A percentile compares a stretch with the other conserved stretches of the same genome.
Conservation (phyloP, 2,797 vertebrate genomes). For the Urocyon cinereoargenteus region DNA sequence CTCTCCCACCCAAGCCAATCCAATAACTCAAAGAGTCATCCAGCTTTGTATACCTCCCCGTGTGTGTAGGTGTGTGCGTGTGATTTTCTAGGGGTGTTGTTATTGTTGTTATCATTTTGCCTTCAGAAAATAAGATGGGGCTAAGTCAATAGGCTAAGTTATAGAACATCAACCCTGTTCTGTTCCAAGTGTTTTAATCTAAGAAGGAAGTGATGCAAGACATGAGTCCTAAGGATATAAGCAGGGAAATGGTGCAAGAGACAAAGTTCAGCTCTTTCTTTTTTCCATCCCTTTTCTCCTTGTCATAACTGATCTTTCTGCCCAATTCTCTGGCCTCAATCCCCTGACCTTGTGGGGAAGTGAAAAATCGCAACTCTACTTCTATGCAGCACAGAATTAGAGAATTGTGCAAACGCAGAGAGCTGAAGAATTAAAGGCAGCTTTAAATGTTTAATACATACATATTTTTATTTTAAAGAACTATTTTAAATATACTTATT, state of each 20-base stretch:
- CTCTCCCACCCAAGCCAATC: neutral
- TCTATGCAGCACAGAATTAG: neutral
- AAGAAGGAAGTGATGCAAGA: neutral
- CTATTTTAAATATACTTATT: conserved; percentile 28
- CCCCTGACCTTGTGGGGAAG: neutral
- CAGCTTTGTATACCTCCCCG: neutral
- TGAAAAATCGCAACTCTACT: neutral
- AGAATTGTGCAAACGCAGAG: neutral
- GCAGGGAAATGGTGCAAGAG: neutral
- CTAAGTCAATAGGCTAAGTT: neutral
- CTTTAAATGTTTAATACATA: neutral
- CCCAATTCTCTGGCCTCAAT: neutral
- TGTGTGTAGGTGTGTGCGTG: neutral
- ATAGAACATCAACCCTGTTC: neutral
- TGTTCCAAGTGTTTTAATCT: neutral
- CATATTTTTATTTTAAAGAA: neutral
- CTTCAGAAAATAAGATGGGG: neutral
- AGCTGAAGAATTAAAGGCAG: neutral
- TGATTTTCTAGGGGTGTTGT: neutral
- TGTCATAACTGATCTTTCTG: neutral
- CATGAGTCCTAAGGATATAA: neutral
- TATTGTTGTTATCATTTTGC: neutral
- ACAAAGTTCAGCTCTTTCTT: neutral
- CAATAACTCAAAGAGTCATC: neutral
- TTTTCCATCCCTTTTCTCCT: neutral